Conservation (phyloP, 2,888 invertebrate species). For the Sarcophaga rosellei region DNA sequence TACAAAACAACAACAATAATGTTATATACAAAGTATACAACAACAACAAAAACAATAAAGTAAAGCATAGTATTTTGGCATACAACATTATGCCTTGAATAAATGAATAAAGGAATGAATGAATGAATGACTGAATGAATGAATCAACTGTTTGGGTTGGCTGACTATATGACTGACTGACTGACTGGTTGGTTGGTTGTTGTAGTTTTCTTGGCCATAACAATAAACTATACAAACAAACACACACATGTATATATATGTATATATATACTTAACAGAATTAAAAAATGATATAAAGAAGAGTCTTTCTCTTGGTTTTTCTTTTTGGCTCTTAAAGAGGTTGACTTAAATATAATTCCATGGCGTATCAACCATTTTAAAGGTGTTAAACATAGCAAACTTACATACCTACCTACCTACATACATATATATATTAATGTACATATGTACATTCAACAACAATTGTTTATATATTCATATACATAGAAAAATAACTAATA, state of each 20-base stretch:
- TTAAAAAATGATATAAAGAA: conserved; percentile 22
- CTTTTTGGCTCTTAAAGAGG: conserved; percentile 46
- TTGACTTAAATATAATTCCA: conserved; percentile 40
- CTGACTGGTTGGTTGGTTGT: conserved; percentile 27
- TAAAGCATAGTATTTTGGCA: conserved; percentile 36
- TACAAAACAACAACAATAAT: conserved; percentile 39
- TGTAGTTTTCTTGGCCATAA: conserved; percentile 43
- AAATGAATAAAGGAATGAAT: conserved; percentile 28
- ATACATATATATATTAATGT: neutral
- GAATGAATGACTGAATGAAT: conserved; percentile 9
- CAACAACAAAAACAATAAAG: neutral
- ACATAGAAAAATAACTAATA: neutral
- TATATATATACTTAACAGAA: neutral
- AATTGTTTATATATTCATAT: too few relatives aligned
- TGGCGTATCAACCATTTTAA: conserved; percentile 5
- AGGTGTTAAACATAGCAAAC: neutral
- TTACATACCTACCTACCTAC: neutral
- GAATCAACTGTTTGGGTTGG: conserved; percentile 21
- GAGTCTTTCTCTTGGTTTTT: neutral
- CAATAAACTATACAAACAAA: conserved; percentile 43
- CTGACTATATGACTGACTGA: conserved; percentile 14
- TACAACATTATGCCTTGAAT: conserved; percentile 15
- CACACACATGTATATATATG: too few relatives aligned
- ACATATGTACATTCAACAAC: too few relatives aligned
- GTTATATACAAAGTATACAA: neutral